These are phyloP conservation scores for Geotrupes spiniger DNA, from an alignment of 2,888 invertebrate species.

Conservation along the genomic window DNA sequence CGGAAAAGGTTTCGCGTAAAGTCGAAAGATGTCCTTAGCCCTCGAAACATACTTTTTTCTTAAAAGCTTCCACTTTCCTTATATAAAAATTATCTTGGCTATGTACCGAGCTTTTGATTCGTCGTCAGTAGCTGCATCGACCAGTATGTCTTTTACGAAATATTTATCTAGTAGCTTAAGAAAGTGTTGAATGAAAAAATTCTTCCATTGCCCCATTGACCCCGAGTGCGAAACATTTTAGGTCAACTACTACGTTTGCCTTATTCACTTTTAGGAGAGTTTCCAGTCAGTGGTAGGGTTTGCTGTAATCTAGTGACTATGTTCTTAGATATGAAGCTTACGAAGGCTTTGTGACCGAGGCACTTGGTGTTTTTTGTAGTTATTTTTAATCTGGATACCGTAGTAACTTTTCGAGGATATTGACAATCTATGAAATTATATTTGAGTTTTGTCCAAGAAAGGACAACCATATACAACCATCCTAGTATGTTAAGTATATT, in stretches of 20 bases:
- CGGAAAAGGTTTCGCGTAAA: conserved; percentile 6
- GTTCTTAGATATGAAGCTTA: neutral
- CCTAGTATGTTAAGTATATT: no score
- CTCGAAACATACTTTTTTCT: neutral
- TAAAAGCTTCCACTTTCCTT: conserved; percentile 5
- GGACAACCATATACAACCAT: no score
- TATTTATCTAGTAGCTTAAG: neutral
- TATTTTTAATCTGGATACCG: no score
- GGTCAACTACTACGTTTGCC: neutral
- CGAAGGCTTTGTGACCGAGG: conserved; percentile 3
- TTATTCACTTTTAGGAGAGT: neutral
- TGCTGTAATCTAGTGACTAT: neutral
- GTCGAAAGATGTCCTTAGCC: neutral
- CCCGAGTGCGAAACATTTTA: neutral
- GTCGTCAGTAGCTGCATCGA: neutral
- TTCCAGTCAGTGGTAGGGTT: neutral
- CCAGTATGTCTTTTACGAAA: conserved; percentile 7
- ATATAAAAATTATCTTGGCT: neutral
- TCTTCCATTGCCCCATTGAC: neutral
- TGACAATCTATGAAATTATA: no score
- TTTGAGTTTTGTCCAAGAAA: no score
- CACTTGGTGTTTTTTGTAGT: no score
- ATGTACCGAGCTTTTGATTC: neutral
- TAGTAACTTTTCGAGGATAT: no score
- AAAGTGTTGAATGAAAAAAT: neutral